Percentiles rank a stretch among this genome's conserved stretches.
Evolutionary conservation across 2,888 invertebrate species (phyloP).

Genomic region (Junonia oenone): DNA sequence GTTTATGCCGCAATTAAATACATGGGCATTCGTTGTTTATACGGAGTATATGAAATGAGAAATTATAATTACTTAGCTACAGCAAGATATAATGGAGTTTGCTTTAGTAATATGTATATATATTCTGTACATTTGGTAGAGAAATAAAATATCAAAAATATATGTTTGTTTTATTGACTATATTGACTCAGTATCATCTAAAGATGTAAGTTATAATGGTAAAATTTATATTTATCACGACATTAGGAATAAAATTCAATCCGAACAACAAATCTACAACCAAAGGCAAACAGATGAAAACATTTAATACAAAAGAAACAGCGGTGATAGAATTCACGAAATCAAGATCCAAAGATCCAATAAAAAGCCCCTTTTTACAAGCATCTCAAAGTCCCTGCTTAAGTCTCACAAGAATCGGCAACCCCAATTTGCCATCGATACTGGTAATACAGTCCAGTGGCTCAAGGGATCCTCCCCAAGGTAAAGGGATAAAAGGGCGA

Average conservation of each 20-base stretch:
- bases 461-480: conserved; percentile 45
- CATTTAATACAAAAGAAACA: conserved; percentile 23
- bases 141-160: too few species aligned
- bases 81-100: not conserved
- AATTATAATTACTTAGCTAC: not conserved
- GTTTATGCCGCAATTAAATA: conserved; percentile 39
- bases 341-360: conserved; percentile 40
- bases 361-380: conserved; percentile 54
- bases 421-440: conserved; percentile 76
- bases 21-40: conserved; percentile 21
- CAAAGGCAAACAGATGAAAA: too few species aligned
- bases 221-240: too few species aligned
- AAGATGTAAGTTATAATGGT: too few species aligned
- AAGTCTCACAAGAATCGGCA: conserved; percentile 55
- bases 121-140: too few species aligned
- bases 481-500: conserved; percentile 68
- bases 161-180: too few species aligned
- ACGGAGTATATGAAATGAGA: conserved; percentile 4
- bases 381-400: conserved; percentile 50
- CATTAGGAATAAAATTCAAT: too few species aligned
- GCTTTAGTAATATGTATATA: too few species aligned
- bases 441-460: conserved; percentile 59
- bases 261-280: too few species aligned
- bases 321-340: conserved; percentile 24
- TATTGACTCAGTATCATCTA: too few species aligned